These are phyloP conservation scores for Corythoichthys haematopterus DNA, from an alignment of 2,113 vertebrate species.

Conservation along the genomic window DNA sequence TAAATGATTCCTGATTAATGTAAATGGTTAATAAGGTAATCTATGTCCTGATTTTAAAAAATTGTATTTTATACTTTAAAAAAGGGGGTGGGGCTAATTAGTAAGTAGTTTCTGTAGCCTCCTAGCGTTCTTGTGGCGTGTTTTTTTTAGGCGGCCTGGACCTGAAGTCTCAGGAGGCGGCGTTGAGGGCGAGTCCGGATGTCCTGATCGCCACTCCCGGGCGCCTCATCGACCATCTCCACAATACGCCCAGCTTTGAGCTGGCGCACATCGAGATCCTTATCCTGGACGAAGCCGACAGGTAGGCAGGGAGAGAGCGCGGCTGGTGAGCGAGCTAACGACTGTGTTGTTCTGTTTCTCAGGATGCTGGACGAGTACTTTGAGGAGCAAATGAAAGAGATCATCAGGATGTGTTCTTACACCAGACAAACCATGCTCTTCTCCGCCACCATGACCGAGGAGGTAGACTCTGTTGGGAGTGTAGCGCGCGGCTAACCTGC, in stretches of 20 bases:
- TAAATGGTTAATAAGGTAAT: no score
- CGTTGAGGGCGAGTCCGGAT: slow-evolving; percentile 85
- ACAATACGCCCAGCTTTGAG: slow-evolving; percentile 95
- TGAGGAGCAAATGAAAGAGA: slow-evolving; percentile 98
- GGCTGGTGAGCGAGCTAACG: background rate
- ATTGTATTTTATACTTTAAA: no score
- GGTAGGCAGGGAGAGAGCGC: slow-evolving; percentile 49
- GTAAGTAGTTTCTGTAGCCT: no score
- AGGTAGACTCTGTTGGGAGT: slow-evolving; percentile 67
- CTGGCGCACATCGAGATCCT: slow-evolving; percentile 89
- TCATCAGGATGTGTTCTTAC: slow-evolving; percentile 87
- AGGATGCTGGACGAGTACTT: slow-evolving; percentile 99
- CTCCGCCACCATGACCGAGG: slow-evolving; percentile 95
- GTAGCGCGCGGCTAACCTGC: no score
- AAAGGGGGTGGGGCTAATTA: no score
- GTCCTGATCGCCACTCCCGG: slow-evolving; percentile 93
- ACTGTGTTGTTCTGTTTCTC: slow-evolving; percentile 5
- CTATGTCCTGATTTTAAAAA: no score
- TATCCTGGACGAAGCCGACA: slow-evolving; percentile 93
- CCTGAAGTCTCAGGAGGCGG: slow-evolving; percentile 91
- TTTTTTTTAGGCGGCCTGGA: slow-evolving; percentile 83
- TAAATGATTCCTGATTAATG: no score
- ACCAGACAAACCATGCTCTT: slow-evolving; percentile 97
- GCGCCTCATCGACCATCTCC: slow-evolving; percentile 92
- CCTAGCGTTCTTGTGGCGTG: no score